Evolutionary conservation across 2,797 vertebrate genomes (phyloP).

Genomic region (Neoniphon sammara): DNA sequence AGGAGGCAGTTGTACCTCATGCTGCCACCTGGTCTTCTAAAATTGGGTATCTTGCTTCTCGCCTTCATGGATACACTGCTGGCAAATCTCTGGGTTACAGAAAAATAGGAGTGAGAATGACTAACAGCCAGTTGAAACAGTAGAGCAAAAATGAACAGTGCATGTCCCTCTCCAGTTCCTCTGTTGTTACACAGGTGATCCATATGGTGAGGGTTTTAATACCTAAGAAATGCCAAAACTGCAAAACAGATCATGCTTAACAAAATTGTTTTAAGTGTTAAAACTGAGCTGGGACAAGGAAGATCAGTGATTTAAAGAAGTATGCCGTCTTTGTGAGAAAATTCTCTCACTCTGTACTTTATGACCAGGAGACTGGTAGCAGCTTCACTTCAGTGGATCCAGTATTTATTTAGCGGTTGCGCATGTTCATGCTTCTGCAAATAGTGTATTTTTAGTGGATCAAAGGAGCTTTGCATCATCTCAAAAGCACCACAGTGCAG

Average conservation of each 20-base stretch:
- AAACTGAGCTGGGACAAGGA: no score
- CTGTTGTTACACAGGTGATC: not conserved
- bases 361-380: not conserved
- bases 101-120: slow-evolving; percentile 10
- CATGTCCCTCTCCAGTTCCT: not conserved
- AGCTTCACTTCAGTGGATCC: not conserved
- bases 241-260: not conserved
- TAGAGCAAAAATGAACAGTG: slow-evolving; percentile 22
- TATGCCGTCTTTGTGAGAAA: not conserved
- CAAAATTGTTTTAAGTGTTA: no score
- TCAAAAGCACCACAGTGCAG: slow-evolving; percentile 1
- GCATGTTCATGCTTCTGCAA: not conserved
- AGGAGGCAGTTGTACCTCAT: not conserved
- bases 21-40: not conserved
- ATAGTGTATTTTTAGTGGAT: not conserved
- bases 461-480: not conserved
- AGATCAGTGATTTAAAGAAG: not conserved
- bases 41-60: not conserved
- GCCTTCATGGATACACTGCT: not conserved
- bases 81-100: slow-evolving; percentile 18
- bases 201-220: not conserved
- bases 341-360: not conserved
- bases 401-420: slow-evolving; percentile 1
- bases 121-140: slow-evolving; percentile 1
- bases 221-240: not conserved